A percentile compares a stretch with the other conserved stretches of the same genome.
Conservation (phyloP, 2,888 invertebrate species). For the Cactoblastis cactorum region DNA sequence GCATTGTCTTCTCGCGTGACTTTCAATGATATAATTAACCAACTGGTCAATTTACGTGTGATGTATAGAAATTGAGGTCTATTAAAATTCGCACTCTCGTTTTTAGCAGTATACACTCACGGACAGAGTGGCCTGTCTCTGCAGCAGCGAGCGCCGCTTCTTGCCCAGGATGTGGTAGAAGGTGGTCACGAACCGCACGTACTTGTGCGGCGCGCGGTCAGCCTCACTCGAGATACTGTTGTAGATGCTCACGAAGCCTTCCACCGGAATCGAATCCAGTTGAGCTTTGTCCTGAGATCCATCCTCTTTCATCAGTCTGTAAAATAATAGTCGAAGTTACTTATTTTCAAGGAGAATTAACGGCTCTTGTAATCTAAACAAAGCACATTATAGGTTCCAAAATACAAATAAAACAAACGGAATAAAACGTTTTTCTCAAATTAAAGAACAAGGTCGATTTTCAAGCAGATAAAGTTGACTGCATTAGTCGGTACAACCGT, state of each 20-base stretch:
- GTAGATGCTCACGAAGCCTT: constrained; percentile 57
- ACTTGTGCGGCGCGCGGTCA: constrained; percentile 76
- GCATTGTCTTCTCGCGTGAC: too few relatives aligned
- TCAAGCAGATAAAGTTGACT: too few relatives aligned
- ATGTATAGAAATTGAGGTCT: too few relatives aligned
- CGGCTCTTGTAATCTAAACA: background rate
- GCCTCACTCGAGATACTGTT: constrained; percentile 45
- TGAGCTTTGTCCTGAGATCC: constrained; percentile 49
- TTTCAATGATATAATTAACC: too few relatives aligned
- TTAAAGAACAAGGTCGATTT: too few relatives aligned
- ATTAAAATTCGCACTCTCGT: too few relatives aligned
- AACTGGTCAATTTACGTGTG: too few relatives aligned
- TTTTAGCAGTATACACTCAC: constrained; percentile 63
- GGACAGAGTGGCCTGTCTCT: constrained; percentile 82
- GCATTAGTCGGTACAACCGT: too few relatives aligned
- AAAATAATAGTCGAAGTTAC: constrained; percentile 10
- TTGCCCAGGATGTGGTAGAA: constrained; percentile 78
- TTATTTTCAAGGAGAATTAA: background rate
- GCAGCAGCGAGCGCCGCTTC: constrained; percentile 80
- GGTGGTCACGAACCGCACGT: constrained; percentile 73
- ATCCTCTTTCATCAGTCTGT: constrained; percentile 59
- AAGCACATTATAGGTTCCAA: background rate
- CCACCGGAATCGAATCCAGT: constrained; percentile 45
- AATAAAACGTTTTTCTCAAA: too few relatives aligned
- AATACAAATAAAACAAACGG: too few relatives aligned